A percentile compares a stretch with the other conserved stretches of the same genome.
Conservation (phyloP, 2,797 vertebrate species). For the Luscinia luscinia region DNA sequence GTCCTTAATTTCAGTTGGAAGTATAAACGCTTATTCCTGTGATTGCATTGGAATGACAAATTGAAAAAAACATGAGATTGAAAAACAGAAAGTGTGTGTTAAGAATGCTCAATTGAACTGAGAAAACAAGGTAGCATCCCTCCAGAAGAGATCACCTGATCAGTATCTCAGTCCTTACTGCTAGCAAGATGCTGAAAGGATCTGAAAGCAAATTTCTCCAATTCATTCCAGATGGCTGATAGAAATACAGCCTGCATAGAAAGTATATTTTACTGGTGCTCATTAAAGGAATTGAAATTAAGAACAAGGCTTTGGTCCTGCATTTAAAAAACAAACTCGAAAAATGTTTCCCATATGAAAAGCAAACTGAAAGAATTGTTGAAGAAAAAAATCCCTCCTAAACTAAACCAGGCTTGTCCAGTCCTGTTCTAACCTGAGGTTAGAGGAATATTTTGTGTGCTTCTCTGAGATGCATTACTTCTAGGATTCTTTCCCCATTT, state of each 20-base stretch:
- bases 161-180: not conserved
- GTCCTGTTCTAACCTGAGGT: not conserved
- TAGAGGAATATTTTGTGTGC: not conserved
- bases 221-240: not conserved
- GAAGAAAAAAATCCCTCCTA: not conserved
- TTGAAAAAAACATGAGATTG: not conserved
- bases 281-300: not conserved
- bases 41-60: not conserved
- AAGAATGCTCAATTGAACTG: not conserved
- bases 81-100: not conserved
- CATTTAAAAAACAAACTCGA: not conserved
- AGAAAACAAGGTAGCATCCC: not conserved
- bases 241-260: not conserved
- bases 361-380: not conserved
- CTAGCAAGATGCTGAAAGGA: not conserved
- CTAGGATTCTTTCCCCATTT: conserved; percentile 53
- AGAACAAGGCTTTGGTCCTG: not conserved
- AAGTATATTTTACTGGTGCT: not conserved
- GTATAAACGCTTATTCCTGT: not conserved
- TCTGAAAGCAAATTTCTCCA: not conserved
- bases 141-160: not conserved
- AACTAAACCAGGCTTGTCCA: not conserved
- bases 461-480: not conserved
- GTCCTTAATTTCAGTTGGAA: not conserved
- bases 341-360: not conserved